These are phyloP conservation scores for Pluvialis apricaria DNA, from an alignment of 2,113 vertebrate genomes.

Conservation along the genomic window DNA sequence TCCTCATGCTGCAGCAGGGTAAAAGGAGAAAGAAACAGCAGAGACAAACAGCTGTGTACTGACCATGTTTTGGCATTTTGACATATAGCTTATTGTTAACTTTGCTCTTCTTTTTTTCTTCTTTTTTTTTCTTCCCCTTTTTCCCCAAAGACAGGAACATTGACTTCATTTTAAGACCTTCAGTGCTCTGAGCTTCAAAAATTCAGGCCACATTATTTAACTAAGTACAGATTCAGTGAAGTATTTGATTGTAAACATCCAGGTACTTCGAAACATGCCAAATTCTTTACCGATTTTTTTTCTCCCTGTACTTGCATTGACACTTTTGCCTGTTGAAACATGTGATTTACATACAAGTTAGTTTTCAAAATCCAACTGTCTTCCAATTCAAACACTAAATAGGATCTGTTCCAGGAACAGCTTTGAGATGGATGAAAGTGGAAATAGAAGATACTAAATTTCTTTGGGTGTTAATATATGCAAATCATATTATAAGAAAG, in stretches of 20 bases:
- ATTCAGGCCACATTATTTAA: not conserved
- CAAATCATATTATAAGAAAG: not conserved
- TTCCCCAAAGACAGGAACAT: not conserved
- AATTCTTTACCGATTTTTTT: fast-evolving
- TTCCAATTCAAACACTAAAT: not conserved
- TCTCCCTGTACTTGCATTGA: fast-evolving
- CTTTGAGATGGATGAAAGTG: not conserved
- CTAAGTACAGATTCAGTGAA: not conserved
- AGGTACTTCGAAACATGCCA: not conserved
- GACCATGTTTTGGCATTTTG: not conserved
- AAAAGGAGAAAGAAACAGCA: not conserved
- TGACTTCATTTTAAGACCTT: not conserved
- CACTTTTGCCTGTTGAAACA: not conserved
- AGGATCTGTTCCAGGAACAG: not conserved
- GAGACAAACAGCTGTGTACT: not conserved
- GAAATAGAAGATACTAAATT: not conserved
- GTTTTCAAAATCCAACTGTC: not conserved
- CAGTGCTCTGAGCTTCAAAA: not conserved
- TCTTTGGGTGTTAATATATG: not conserved
- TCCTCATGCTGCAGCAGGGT: not conserved
- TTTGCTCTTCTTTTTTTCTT: too few relatives aligned
- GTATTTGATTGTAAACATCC: not conserved
- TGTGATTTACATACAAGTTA: not conserved
- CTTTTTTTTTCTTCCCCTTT: too few relatives aligned
- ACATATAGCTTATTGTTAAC: too few relatives aligned